Evolutionary conservation across 1,140 invertebrate species (phyloP).

Genomic region (Bathynomus jamesi): DNA sequence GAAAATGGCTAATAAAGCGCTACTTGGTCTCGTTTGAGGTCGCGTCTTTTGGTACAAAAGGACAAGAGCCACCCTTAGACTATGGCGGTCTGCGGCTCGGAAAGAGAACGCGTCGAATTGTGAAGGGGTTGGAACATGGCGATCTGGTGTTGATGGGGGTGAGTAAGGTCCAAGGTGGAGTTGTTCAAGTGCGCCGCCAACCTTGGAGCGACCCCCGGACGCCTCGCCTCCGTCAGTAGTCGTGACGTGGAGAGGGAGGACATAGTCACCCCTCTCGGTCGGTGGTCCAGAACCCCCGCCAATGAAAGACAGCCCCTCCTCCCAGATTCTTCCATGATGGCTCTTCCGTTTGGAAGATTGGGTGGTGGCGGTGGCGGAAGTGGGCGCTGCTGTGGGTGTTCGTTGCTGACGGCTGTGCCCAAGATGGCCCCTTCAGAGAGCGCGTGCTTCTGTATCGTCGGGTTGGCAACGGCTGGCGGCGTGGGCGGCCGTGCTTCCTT

Average conservation of each 20-base stretch:
- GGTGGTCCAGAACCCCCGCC: neutral
- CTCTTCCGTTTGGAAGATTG: neutral
- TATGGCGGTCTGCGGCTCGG: neutral
- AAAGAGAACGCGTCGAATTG: neutral
- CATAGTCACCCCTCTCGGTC: neutral
- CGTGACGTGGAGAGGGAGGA: neutral
- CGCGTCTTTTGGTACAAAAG: no score
- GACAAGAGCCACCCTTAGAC: no score
- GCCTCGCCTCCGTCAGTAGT: constrained; percentile 2
- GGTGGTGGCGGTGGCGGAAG: neutral
- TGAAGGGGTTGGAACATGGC: neutral
- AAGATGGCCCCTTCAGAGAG: neutral
- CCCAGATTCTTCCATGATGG: neutral
- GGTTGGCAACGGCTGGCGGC: neutral
- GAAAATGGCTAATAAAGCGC: no score
- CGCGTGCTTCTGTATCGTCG: neutral
- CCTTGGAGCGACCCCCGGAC: constrained; percentile 12
- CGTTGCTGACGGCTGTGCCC: neutral
- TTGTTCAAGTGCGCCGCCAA: constrained; percentile 12
- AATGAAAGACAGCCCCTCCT: neutral
- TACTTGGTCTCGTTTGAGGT: no score
- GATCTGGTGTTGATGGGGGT: neutral
- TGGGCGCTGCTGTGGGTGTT: neutral
- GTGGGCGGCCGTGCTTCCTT: neutral
- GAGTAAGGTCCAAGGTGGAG: constrained; percentile 9